phyloP scores from a whole-genome alignment of 2,888 invertebrate genomes.

The Tolmerus cingulatus region DNA sequence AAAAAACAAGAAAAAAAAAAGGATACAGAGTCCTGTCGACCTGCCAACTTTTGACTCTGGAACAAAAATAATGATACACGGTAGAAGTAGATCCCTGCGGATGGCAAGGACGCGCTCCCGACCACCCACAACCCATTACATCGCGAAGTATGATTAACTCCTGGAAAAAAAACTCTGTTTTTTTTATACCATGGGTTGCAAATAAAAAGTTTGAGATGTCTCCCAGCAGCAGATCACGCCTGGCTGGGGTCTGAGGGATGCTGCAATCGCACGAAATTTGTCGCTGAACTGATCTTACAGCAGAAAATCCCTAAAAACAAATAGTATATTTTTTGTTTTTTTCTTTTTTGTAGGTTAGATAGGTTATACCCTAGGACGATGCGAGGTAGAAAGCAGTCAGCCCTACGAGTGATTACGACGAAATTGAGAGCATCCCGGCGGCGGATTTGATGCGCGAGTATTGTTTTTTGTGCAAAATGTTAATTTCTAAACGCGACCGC shows the following conservation, averaged over 20 bases:
- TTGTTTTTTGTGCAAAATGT: conserved; percentile 9
- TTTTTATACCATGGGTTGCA: not conserved
- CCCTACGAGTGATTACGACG: not conserved
- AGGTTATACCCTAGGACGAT: not conserved
- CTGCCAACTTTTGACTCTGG: conserved; percentile 33
- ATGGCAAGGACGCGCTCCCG: not conserved
- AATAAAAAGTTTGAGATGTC: conserved; percentile 28
- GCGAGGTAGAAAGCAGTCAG: not conserved
- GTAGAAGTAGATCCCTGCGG: not conserved
- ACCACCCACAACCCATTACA: not conserved
- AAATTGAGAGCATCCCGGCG: conserved; percentile 4
- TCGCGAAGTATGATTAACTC: conserved; percentile 13
- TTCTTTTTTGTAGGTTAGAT: not conserved
- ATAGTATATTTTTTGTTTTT: not conserved
- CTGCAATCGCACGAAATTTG: not conserved
- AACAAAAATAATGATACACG: not conserved
- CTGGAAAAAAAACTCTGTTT: not conserved
- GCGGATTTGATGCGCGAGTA: conserved; percentile 2
- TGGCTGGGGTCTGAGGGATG: not conserved
- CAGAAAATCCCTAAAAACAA: not conserved
- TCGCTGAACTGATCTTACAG: conserved; percentile 18
- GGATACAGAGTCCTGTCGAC: not conserved
- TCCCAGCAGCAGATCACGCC: not conserved
- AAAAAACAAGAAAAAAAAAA: conserved; percentile 3
- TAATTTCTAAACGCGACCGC: conserved; percentile 27